Conservation (phyloP, 2,888 invertebrate genomes). For the Panorpa germanica region DNA sequence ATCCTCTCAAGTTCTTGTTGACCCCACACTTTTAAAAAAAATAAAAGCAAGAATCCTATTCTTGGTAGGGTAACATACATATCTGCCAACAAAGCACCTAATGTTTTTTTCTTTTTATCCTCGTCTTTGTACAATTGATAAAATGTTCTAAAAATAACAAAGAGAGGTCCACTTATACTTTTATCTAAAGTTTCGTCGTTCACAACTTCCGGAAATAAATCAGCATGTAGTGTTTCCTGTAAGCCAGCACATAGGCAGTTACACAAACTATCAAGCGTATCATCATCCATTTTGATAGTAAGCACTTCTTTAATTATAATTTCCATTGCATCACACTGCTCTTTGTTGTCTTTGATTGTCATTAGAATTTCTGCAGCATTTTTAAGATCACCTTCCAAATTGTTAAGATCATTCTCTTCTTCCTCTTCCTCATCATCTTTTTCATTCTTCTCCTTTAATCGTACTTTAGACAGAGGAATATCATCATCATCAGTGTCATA, state of each 20-base stretch:
- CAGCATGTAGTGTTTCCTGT: conserved; percentile 16
- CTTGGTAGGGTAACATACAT: conserved; percentile 52
- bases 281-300: conserved; percentile 1
- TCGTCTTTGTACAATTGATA: conserved; percentile 49
- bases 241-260: conserved; percentile 11
- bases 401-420: conserved; percentile 8
- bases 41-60: conserved; percentile 72
- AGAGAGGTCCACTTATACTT: conserved; percentile 66
- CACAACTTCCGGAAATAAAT: conserved; percentile 32
- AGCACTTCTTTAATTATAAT: background rate
- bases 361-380: conserved; percentile 6
- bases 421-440: conserved; percentile 1
- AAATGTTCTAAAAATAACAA: conserved; percentile 72
- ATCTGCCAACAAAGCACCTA: conserved; percentile 63
- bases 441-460: conserved; percentile 35
- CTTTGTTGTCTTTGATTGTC: conserved; percentile 11
- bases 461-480: conserved; percentile 58
- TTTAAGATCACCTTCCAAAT: too few species aligned
- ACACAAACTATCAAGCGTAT: too few species aligned
- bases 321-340: conserved; percentile 8
- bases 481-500: conserved; percentile 38
- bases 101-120: conserved; percentile 55
- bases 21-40: conserved; percentile 70
- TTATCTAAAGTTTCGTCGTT: conserved; percentile 47
- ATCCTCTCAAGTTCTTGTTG: conserved; percentile 26